phyloP scores from a whole-genome alignment of 2,888 invertebrate genomes.

The Cantharis rustica region DNA sequence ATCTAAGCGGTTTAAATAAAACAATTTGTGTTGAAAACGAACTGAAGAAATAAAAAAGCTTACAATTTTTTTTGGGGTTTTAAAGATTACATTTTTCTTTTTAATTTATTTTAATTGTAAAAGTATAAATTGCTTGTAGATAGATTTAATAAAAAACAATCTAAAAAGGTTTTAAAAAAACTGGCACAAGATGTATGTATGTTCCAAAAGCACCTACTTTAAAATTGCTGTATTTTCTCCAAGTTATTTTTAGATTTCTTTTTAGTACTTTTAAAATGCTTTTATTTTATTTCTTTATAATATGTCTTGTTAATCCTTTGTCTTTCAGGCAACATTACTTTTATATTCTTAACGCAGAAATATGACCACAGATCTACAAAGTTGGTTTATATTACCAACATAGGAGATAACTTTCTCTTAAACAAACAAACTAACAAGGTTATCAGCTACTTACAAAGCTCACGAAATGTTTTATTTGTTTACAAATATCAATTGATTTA shows the following conservation, averaged over 20 bases:
- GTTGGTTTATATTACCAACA: constrained; percentile 1
- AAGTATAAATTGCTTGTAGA: neutral
- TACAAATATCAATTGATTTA: constrained; percentile 12
- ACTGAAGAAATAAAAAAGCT: no score
- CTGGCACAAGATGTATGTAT: neutral
- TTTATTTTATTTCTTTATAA: neutral
- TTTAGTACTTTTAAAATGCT: neutral
- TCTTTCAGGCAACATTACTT: neutral
- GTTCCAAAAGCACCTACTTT: neutral
- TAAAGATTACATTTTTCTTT: neutral
- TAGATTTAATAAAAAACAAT: neutral
- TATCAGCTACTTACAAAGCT: constrained; percentile 24
- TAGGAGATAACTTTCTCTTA: constrained; percentile 38
- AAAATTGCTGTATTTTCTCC: neutral
- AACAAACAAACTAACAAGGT: constrained; percentile 39
- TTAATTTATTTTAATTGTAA: neutral
- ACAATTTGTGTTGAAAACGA: no score
- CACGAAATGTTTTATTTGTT: constrained; percentile 31
- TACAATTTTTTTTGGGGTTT: no score
- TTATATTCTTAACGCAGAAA: neutral
- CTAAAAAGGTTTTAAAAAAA: neutral
- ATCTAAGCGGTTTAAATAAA: no score
- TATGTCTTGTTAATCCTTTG: neutral
- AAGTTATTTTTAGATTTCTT: neutral
- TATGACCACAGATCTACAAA: neutral